Conservation (phyloP, 1,140 invertebrate species). For the Eriosoma lanigerum region DNA sequence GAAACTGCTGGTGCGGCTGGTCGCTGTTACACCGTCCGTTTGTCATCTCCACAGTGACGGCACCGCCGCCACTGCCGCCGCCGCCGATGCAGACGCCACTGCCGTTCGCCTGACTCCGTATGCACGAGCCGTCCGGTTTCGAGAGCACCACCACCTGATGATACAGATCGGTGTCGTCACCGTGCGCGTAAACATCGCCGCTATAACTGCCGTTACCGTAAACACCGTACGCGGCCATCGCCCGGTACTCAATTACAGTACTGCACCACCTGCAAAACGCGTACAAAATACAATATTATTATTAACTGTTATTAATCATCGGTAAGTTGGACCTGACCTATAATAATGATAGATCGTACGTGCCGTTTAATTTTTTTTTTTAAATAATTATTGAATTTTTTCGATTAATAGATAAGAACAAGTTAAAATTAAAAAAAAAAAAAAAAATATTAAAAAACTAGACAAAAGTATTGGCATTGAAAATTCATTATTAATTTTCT, state of each 20-base stretch:
- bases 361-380: too few species aligned
- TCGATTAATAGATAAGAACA: too few species aligned
- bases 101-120: constrained; percentile 26
- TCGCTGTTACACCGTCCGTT: constrained; percentile 21
- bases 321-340: too few species aligned
- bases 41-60: neutral
- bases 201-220: constrained; percentile 40
- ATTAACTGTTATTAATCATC: too few species aligned
- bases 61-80: neutral
- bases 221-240: constrained; percentile 16
- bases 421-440: too few species aligned
- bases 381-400: too few species aligned
- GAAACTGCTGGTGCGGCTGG: neutral
- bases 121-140: constrained; percentile 41
- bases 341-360: too few species aligned
- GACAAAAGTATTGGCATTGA: too few species aligned
- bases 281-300: too few species aligned
- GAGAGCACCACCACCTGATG: constrained; percentile 44
- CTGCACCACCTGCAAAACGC: neutral
- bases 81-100: neutral
- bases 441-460: too few species aligned
- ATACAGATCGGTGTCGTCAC: constrained; percentile 37
- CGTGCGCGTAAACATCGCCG: constrained; percentile 19
- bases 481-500: too few species aligned
- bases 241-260: neutral